Base-by-base conservation (phyloP, 2,113 vertebrate species). In the Brachirus orientalis region DNA sequence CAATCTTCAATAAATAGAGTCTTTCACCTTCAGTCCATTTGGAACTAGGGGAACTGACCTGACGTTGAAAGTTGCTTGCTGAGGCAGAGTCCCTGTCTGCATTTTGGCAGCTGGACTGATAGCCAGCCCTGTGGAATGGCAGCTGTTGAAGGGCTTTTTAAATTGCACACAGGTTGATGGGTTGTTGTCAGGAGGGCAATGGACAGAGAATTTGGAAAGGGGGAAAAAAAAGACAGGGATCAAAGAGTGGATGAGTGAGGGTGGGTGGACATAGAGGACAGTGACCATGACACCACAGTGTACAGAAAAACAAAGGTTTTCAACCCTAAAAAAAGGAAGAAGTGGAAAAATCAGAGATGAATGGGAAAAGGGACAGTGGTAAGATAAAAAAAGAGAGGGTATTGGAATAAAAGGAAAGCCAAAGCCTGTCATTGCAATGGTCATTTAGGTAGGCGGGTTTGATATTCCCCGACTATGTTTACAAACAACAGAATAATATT, bases 101-200 rank as follows among this genome's bases (percentile, higher is more conserved):
- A 72, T 63, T 84, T 66, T 90, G 89, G 87, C 89, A 91, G 87
- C 76, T 83, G 77, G 83, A 88, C 88, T 88, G 88, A 92, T 92
- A 89, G 88, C 75, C 69, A 75, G 77, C 61, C 73, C 70, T 45
- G 74, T 83, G 83, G 83, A 90, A 88, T 89, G 87, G 88, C 90
- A 90, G 86, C 84, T 88, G 90, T 84, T 90, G 88, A 90, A 88
- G 89, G 86, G 80, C 76, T 85, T 87, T 90, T 91, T 91, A 90
- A 92, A 91, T 90, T 88, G 86, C 90, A 73, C 80, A 72, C 70
- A 41, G 71, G 82, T 79, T 91, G 89, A 91, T 88, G 83, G 86
- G 80, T 80, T 72, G 70, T 86, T 91, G 91, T 91, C 91, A 90
- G 83, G 79, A 78, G 80, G 81, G 80, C 82, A 70, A 82, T 78